Evolutionary conservation across 2,797 vertebrate genomes (phyloP).

Genomic region (Perdix hodgsoniae): DNA sequence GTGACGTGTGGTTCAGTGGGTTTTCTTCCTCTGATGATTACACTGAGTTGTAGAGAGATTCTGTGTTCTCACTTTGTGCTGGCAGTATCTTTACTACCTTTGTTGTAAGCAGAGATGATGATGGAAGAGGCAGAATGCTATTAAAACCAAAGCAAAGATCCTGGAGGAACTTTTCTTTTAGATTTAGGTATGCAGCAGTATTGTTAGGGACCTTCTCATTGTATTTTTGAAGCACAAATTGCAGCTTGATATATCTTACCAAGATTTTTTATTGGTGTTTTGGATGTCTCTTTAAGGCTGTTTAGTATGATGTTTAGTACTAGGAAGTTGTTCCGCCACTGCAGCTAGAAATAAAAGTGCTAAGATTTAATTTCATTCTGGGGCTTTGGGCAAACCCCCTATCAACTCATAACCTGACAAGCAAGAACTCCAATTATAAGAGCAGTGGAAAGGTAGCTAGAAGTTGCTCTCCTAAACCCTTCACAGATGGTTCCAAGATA

Average conservation of each 20-base stretch:
- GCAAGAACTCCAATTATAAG: not conserved
- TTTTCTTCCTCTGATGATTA: not conserved
- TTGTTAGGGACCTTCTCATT: not conserved
- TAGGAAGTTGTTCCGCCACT: not conserved
- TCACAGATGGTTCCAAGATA: slow-evolving; percentile 13
- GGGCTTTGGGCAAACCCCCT: not conserved
- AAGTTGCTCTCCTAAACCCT: not conserved
- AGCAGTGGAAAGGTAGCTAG: not conserved
- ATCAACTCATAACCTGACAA: not conserved
- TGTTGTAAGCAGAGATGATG: not conserved
- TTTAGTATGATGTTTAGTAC: not conserved
- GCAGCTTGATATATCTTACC: accelerated
- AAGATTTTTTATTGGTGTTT: not conserved
- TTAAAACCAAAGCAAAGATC: not conserved
- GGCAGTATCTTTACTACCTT: not conserved
- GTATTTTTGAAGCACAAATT: not conserved
- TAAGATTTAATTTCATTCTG: not conserved
- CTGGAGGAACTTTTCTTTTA: not conserved
- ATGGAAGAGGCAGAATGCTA: not conserved
- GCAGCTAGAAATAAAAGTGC: not conserved
- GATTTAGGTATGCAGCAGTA: not conserved
- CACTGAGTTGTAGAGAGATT: not conserved
- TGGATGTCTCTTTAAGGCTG: not conserved
- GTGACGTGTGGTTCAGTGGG: not conserved
- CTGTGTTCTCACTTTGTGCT: not conserved